A percentile compares a stretch with the other conserved stretches of the same genome.
Conservation (phyloP, 2,888 invertebrate genomes). For the Spialia ferax region DNA sequence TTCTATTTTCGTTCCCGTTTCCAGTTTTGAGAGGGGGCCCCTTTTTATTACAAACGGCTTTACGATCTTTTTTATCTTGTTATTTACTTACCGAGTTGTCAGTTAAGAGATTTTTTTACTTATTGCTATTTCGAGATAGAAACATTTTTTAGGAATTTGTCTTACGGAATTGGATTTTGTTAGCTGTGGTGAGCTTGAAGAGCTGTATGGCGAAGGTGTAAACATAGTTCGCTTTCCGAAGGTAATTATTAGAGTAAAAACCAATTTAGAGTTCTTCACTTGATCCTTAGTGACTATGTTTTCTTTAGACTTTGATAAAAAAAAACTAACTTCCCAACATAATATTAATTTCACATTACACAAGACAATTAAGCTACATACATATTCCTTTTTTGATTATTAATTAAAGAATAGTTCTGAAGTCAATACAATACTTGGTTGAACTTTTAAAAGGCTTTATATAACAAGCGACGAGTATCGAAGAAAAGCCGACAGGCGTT, state of each 20-base stretch:
- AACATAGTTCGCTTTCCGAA: too few species aligned
- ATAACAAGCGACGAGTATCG: slow-evolving; percentile 26
- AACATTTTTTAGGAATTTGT: background rate
- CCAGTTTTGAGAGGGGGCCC: slow-evolving; percentile 28
- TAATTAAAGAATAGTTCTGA: background rate
- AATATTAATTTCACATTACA: too few species aligned
- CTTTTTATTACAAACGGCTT: slow-evolving; percentile 27
- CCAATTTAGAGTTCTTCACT: too few species aligned
- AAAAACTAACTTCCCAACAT: too few species aligned
- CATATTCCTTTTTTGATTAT: background rate
- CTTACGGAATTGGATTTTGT: background rate
- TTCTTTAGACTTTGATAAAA: too few species aligned
- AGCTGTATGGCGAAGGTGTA: too few species aligned
- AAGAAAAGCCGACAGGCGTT: slow-evolving; percentile 38
- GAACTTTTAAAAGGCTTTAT: slow-evolving; percentile 30
- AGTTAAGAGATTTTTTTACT: slow-evolving; percentile 1
- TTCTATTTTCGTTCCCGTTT: slow-evolving; percentile 33
- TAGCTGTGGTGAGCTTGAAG: background rate
- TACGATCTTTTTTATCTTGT: slow-evolving; percentile 20
- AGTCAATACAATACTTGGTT: background rate
- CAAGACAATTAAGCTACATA: background rate
- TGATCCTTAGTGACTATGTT: too few species aligned
- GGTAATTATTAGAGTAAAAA: too few species aligned
- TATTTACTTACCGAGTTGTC: slow-evolving; percentile 23
- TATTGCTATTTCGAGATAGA: slow-evolving; percentile 3